phyloP scores from a whole-genome alignment of 2,888 invertebrate genomes.

The Cryptosula pallasiana region DNA sequence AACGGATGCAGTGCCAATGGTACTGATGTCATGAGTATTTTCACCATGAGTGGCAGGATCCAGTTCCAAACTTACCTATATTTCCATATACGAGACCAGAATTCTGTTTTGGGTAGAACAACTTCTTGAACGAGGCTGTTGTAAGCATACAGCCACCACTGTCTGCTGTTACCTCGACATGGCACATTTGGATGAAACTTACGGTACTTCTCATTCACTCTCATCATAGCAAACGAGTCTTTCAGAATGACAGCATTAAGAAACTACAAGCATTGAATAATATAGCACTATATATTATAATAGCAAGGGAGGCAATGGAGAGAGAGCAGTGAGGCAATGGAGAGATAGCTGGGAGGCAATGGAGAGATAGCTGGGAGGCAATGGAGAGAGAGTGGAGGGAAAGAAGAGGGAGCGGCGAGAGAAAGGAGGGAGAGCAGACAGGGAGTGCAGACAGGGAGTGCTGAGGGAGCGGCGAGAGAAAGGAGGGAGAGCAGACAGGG shows the following conservation, averaged over 20 bases:
- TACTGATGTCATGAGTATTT: no score
- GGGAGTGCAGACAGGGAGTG: no score
- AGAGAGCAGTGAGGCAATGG: no score
- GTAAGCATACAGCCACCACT: slow-evolving; percentile 75
- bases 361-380: neutral
- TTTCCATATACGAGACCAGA: slow-evolving; percentile 66
- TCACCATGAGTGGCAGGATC: no score
- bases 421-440: no score
- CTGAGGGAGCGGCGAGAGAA: no score
- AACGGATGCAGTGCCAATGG: no score
- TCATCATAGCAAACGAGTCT: slow-evolving; percentile 59
- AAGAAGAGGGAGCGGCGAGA: neutral
- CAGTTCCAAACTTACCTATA: slow-evolving; percentile 62
- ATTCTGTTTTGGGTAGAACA: slow-evolving; percentile 63
- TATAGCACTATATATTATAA: no score
- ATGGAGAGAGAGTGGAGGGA: neutral
- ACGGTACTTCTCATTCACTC: slow-evolving; percentile 64
- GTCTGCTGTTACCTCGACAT: slow-evolving; percentile 60
- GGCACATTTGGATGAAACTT: slow-evolving; percentile 62
- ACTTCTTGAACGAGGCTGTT: slow-evolving; percentile 67
- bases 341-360: neutral
- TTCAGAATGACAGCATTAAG: slow-evolving; percentile 57
- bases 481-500: no score
- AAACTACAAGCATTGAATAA: slow-evolving; percentile 56
- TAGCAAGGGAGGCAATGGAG: no score